A percentile compares a stretch with the other conserved stretches of the same genome.
These are phyloP conservation scores for Apostichopus californicus DNA, from an alignment of 35 echinoderm and acorn worm species.

Conservation along the genomic window DNA sequence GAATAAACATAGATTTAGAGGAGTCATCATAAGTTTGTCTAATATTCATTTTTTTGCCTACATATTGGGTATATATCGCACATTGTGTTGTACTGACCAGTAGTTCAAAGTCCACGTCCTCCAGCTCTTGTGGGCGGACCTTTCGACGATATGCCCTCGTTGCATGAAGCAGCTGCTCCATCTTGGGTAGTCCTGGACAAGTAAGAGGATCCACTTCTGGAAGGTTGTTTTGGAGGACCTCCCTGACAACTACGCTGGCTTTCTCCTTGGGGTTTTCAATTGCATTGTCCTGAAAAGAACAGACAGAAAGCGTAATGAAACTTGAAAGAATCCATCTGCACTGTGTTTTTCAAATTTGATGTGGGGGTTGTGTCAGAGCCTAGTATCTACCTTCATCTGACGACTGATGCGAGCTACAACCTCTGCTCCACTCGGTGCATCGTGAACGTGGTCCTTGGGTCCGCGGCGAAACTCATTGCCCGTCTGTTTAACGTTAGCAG, in stretches of 20 bases:
- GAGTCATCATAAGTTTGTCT: too few relatives aligned
- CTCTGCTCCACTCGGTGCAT: constrained; percentile 13
- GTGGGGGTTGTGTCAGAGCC: neutral
- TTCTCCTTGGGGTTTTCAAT: neutral
- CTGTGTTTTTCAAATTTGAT: too few relatives aligned
- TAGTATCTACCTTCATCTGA: neutral
- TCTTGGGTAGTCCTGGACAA: neutral
- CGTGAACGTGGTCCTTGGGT: neutral
- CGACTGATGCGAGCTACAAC: neutral
- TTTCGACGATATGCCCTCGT: neutral
- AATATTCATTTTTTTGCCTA: too few relatives aligned
- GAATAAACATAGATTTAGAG: neutral
- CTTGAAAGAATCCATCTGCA: neutral
- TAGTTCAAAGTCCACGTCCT: constrained; percentile 23
- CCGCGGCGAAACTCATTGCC: neutral
- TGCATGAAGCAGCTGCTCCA: neutral
- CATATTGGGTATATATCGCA: too few relatives aligned
- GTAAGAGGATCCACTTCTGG: neutral
- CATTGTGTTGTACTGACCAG: neutral
- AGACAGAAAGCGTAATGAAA: neutral
- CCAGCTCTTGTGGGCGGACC: neutral
- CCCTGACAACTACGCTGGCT: neutral
- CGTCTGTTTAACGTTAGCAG: neutral
- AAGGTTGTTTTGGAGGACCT: neutral
- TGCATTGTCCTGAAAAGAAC: neutral